A percentile compares a stretch with the other conserved stretches of the same genome.
phyloP scores from a whole-genome alignment of 2,113 vertebrate genomes.

The Phaetusa simplex region DNA sequence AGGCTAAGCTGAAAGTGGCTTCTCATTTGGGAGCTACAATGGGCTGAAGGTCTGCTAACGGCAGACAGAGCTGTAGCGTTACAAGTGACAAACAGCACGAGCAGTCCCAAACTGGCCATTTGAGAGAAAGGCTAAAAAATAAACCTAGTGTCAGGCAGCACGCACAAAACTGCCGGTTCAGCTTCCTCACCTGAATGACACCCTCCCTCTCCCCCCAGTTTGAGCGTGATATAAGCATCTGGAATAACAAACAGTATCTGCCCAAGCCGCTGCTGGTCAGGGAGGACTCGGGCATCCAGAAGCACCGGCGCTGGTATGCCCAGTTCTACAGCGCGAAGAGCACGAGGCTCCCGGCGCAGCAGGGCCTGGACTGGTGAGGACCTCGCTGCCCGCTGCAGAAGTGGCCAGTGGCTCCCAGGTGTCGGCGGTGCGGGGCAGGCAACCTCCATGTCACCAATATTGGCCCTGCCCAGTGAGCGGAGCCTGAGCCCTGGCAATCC shows the following conservation, averaged over 20 bases:
- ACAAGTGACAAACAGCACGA: not conserved
- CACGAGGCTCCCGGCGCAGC: constrained; percentile 46
- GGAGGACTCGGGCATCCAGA: constrained; percentile 80
- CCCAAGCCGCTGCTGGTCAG: constrained; percentile 81
- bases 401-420: not conserved
- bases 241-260: constrained; percentile 86
- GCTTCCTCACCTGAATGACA: not conserved
- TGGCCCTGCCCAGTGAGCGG: not conserved
- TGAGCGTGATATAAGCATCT: constrained; percentile 84
- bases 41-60: not conserved
- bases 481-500: not conserved
- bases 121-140: not conserved
- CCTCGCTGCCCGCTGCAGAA: fast-evolving
- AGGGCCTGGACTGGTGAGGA: constrained; percentile 76
- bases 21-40: not conserved
- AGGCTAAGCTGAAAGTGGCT: not conserved
- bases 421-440: not conserved
- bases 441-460: too few relatives aligned
- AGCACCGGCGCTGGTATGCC: constrained; percentile 82
- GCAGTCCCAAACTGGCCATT: not conserved
- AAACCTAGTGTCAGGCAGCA: not conserved
- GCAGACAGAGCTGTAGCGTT: fast-evolving
- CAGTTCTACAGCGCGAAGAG: constrained; percentile 85
- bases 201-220: constrained; percentile 68
- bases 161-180: not conserved